These are phyloP conservation scores for Aspidoscelis tigris DNA, from an alignment of 2,113 vertebrate species.

Conservation along the genomic window DNA sequence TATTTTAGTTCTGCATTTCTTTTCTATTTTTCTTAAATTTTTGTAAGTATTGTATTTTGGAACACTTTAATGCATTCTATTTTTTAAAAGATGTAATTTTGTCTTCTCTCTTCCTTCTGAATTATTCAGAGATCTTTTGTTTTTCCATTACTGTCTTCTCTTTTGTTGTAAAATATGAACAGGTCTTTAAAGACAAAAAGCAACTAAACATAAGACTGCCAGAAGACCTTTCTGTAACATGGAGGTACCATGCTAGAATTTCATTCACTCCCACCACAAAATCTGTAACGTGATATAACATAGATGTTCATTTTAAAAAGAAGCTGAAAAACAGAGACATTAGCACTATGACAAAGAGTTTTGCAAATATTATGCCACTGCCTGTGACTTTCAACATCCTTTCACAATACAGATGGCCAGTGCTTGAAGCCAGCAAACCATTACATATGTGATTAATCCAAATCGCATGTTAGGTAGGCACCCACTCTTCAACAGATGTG, in stretches of 20 bases:
- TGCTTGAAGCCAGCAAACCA: conserved; percentile 15
- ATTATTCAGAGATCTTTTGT: background rate
- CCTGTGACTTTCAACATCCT: background rate
- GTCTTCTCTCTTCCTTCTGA: no score
- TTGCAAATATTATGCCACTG: background rate
- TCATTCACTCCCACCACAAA: background rate
- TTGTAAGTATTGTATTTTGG: no score
- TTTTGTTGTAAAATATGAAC: background rate
- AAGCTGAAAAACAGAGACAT: background rate
- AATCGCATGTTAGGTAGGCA: background rate
- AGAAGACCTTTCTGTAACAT: background rate
- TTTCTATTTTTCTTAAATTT: no score
- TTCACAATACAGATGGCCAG: background rate
- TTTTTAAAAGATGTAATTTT: no score
- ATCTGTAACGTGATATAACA: background rate
- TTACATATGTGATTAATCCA: conserved; percentile 23
- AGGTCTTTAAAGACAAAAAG: background rate
- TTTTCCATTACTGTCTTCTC: background rate
- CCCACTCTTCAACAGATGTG: background rate
- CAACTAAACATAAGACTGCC: background rate
- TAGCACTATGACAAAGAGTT: background rate
- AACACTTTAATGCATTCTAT: no score
- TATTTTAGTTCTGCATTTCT: no score
- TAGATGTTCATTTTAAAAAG: background rate
- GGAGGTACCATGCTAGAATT: background rate